A percentile compares a stretch with the other conserved stretches of the same genome.
These are phyloP conservation scores for Acinonyx jubatus DNA, from an alignment of 2,113 vertebrate genomes.

Conservation along the genomic window DNA sequence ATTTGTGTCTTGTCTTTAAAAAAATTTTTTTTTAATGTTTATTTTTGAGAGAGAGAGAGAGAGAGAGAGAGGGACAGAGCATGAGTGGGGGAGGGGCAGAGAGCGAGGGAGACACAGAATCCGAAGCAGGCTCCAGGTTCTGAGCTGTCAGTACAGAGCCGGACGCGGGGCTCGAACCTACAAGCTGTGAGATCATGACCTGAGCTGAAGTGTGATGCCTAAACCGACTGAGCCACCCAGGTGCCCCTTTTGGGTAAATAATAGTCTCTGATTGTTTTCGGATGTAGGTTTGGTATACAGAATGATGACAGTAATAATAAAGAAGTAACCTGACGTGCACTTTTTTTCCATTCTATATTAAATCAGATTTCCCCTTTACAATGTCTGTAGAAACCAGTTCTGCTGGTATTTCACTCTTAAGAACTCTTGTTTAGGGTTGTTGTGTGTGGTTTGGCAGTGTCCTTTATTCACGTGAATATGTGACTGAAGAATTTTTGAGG, in stretches of 20 bases:
- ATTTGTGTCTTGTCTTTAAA: background rate
- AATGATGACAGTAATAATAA: background rate
- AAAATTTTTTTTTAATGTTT: too few relatives aligned
- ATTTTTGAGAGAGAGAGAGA: too few relatives aligned
- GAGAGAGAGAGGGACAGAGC: too few relatives aligned
- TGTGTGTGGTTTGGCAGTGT: background rate
- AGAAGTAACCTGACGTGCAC: background rate
- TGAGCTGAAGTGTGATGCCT: too few relatives aligned
- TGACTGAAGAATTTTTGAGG: slow-evolving; percentile 12
- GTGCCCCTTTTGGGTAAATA: background rate
- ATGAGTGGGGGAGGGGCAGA: too few relatives aligned
- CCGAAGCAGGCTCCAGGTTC: too few relatives aligned
- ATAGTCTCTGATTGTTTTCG: slow-evolving; percentile 30
- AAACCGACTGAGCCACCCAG: too few relatives aligned
- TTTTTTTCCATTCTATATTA: background rate
- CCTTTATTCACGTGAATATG: background rate
- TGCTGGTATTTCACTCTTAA: background rate
- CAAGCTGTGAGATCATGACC: too few relatives aligned
- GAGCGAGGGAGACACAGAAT: too few relatives aligned
- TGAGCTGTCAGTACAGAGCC: too few relatives aligned
- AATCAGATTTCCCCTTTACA: background rate
- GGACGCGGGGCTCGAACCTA: too few relatives aligned
- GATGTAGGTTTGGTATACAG: background rate
- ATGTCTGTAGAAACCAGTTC: background rate
- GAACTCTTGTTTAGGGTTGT: slow-evolving; percentile 27